A percentile compares a stretch with the other conserved stretches of the same genome.
Conservation (phyloP, 1,140 invertebrate genomes). For the Cotesia chilonis region DNA sequence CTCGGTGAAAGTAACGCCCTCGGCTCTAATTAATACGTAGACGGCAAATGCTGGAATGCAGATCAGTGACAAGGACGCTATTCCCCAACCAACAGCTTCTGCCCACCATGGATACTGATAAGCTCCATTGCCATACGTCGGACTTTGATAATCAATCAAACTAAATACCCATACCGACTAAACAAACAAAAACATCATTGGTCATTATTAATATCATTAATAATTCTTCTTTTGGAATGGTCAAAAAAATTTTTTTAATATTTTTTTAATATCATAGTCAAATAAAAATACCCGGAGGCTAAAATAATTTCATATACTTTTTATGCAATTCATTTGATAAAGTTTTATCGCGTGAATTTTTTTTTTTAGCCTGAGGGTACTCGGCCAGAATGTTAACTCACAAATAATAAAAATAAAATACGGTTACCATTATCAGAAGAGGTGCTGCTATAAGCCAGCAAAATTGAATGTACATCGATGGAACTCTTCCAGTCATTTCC, state of each 20-base stretch:
- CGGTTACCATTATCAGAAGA: conserved; percentile 78
- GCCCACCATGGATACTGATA: conserved; percentile 88
- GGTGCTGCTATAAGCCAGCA: conserved; percentile 87
- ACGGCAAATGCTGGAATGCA: conserved; percentile 86
- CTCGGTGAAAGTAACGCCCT: conserved; percentile 76
- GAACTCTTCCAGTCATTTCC: conserved; percentile 85
- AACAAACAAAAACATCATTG: conserved; percentile 42
- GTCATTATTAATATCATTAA: neutral
- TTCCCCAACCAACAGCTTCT: conserved; percentile 85
- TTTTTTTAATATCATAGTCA: no score
- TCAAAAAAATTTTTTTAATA: no score
- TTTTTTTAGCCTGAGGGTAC: neutral
- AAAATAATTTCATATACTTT: neutral
- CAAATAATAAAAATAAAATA: conserved; percentile 8
- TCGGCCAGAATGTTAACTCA: neutral
- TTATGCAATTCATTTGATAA: neutral
- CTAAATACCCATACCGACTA: conserved; percentile 87
- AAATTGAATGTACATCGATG: conserved; percentile 82
- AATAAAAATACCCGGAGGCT: no score
- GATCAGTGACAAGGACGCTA: conserved; percentile 82
- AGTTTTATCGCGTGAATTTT: neutral
- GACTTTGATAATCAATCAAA: conserved; percentile 84
- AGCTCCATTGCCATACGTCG: conserved; percentile 78
- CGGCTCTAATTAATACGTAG: conserved; percentile 74
- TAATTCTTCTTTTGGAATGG: no score